phyloP scores from a whole-genome alignment of 2,113 vertebrate genomes.

The Arenaria interpres region DNA sequence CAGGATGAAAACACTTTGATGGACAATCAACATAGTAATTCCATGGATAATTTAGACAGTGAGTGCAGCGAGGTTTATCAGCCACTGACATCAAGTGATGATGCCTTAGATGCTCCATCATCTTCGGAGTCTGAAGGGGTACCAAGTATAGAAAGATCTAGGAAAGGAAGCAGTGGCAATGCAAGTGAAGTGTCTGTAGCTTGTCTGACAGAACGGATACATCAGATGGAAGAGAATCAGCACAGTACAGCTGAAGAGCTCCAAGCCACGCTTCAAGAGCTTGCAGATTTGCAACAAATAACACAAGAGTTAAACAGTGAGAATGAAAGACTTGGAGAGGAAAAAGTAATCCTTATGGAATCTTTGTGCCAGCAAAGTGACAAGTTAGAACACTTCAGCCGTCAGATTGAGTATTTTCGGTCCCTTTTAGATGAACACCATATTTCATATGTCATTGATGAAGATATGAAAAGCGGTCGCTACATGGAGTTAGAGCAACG shows the following conservation, averaged over 20 bases:
- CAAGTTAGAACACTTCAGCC: conserved; percentile 88
- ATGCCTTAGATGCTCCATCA: conserved; percentile 90
- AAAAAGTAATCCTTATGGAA: conserved; percentile 94
- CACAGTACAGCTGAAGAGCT: conserved; percentile 95
- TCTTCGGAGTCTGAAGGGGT: conserved; percentile 89
- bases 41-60: conserved; percentile 92
- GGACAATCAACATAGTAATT: conserved; percentile 89
- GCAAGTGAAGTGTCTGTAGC: conserved; percentile 91
- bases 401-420: conserved; percentile 90
- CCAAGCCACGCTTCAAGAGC: conserved; percentile 92
- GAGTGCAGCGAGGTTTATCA: conserved; percentile 96
- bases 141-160: conserved; percentile 85
- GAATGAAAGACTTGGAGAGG: conserved; percentile 93
- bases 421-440: conserved; percentile 90
- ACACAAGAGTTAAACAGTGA: conserved; percentile 94
- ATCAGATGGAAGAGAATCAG: conserved; percentile 97
- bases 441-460: conserved; percentile 84
- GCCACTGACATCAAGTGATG: conserved; percentile 91
- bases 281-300: conserved; percentile 92
- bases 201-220: conserved; percentile 91
- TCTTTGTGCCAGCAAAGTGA: conserved; percentile 95
- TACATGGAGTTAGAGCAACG: conserved; percentile 95
- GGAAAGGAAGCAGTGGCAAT: conserved; percentile 88
- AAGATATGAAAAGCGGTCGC: conserved; percentile 91
- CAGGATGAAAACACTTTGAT: conserved; percentile 83